A percentile compares a stretch with the other conserved stretches of the same genome.
These are phyloP conservation scores for Pelobates fuscus DNA, from an alignment of 2,113 vertebrate genomes.

Conservation along the genomic window DNA sequence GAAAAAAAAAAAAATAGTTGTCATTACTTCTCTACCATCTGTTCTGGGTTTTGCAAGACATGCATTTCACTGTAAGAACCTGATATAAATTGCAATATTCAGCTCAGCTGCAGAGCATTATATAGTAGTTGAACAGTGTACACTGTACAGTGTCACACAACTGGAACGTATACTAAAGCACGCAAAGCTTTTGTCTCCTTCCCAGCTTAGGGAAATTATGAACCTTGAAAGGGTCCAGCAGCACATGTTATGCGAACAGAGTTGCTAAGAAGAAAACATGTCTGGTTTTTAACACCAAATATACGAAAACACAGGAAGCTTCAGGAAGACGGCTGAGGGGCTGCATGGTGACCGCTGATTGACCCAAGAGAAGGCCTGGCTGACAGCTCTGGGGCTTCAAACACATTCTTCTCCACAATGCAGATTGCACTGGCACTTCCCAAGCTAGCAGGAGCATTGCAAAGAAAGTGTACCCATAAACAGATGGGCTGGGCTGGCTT, in stretches of 20 bases:
- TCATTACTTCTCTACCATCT: slow-evolving; percentile 54
- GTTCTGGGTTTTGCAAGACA: slow-evolving; percentile 44
- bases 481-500: background rate
- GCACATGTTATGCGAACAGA: slow-evolving; percentile 50
- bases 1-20: slow-evolving; percentile 52
- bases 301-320: slow-evolving; percentile 54
- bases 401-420: slow-evolving; percentile 69
- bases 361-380: slow-evolving; percentile 71
- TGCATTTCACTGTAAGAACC: slow-evolving; percentile 34
- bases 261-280: slow-evolving; percentile 69
- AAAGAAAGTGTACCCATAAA: background rate
- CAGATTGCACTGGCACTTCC: slow-evolving; percentile 53
- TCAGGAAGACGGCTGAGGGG: no score
- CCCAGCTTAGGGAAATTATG: slow-evolving; percentile 1
- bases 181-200: background rate
- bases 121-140: no score
- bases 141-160: no score
- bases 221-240: slow-evolving; percentile 49
- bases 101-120: no score
- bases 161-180: no score
- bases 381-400: slow-evolving; percentile 71
- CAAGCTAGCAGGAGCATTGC: background rate
- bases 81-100: no score
- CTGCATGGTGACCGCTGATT: slow-evolving; percentile 76
- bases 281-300: slow-evolving; percentile 50